These are phyloP conservation scores for Nesogale talazaci DNA, from an alignment of 2,113 vertebrate genomes.

Conservation along the genomic window DNA sequence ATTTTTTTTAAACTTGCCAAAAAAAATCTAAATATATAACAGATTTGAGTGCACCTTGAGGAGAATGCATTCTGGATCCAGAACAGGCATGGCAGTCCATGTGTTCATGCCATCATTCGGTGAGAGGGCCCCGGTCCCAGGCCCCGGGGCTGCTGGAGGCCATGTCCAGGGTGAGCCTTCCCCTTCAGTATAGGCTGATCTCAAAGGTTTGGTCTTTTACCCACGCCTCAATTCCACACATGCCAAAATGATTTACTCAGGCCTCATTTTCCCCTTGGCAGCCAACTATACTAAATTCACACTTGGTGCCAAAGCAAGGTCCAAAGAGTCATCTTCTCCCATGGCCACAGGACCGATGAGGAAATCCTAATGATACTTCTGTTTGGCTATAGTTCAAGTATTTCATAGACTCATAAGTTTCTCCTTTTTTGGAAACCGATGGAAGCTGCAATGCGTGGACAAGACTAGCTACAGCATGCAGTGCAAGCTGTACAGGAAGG, in stretches of 20 bases:
- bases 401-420: background rate
- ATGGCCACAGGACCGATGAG: background rate
- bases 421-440: background rate
- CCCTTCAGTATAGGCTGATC: background rate
- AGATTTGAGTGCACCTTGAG: conserved; percentile 75
- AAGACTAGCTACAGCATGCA: background rate
- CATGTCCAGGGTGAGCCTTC: conserved; percentile 19
- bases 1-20: conserved; percentile 66
- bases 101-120: background rate
- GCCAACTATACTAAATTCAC: background rate
- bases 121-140: background rate
- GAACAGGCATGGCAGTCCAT: background rate
- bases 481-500: background rate
- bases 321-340: background rate
- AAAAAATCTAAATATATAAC: conserved; percentile 72
- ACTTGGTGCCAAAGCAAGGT: background rate
- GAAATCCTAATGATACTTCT: background rate
- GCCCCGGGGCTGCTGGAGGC: background rate
- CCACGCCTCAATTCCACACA: background rate
- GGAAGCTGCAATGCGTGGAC: background rate
- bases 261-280: background rate
- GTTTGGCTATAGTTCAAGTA: background rate
- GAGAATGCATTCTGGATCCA: conserved; percentile 31
- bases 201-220: conserved; percentile 1
- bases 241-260: background rate